Conservation (phyloP, 2,888 invertebrate genomes). For the Scelioninae gen. 2 region DNA sequence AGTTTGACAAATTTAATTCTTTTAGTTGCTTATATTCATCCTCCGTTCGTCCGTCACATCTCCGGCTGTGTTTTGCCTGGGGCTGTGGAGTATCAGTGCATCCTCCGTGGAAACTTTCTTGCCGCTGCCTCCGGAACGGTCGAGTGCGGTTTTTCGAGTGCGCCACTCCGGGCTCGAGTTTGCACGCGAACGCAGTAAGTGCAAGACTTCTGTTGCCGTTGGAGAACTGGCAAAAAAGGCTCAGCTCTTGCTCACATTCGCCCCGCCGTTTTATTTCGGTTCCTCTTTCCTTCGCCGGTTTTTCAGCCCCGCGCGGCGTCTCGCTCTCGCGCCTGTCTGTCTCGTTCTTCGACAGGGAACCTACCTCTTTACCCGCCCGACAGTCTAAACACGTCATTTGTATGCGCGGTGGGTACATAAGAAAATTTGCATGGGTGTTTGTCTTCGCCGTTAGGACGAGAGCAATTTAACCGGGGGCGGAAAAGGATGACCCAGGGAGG, state of each 20-base stretch:
- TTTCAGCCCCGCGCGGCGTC: slow-evolving; percentile 26
- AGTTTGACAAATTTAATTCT: slow-evolving; percentile 58
- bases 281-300: slow-evolving; percentile 47
- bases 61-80: slow-evolving; percentile 53
- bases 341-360: slow-evolving; percentile 35
- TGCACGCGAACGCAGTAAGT: slow-evolving; percentile 58
- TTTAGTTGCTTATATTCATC: slow-evolving; percentile 56
- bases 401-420: slow-evolving; percentile 68
- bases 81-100: slow-evolving; percentile 57
- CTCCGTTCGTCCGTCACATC: slow-evolving; percentile 56
- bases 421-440: slow-evolving; percentile 70
- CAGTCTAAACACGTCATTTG: slow-evolving; percentile 69
- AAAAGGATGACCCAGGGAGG: slow-evolving; percentile 52
- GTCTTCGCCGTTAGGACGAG: slow-evolving; percentile 64
- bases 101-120: slow-evolving; percentile 58
- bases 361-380: slow-evolving; percentile 48
- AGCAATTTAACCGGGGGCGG: slow-evolving; percentile 56
- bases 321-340: slow-evolving; percentile 27
- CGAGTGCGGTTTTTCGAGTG: slow-evolving; percentile 60
- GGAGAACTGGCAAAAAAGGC: slow-evolving; percentile 53
- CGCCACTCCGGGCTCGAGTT: slow-evolving; percentile 50
- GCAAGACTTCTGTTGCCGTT: slow-evolving; percentile 55
- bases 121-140: slow-evolving; percentile 55
- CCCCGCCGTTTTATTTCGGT: slow-evolving; percentile 38
- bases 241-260: slow-evolving; percentile 51